Evolutionary conservation across 2,797 vertebrate genomes (phyloP), one percentile per base, ranked within the genome.

Genomic region (Chrysocyon brachyurus): DNA sequence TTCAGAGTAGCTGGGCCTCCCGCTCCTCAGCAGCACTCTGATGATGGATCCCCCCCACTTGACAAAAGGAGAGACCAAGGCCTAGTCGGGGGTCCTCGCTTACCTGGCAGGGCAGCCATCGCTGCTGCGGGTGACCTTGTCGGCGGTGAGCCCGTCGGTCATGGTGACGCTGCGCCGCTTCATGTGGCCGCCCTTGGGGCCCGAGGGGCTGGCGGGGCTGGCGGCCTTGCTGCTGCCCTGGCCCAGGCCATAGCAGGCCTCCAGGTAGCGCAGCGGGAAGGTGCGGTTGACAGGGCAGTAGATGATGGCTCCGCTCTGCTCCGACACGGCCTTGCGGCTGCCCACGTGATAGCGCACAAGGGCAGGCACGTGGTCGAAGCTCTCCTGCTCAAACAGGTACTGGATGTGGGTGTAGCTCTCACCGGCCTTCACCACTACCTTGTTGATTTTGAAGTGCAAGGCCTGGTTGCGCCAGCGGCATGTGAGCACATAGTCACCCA

Each of bases 141-240:
- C 99, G 0, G 99, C 98, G 0, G 99, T 99, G 97, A 99, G 98
- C 3, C 99, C 99, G 0, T 99, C 99, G 0, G 99, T 99, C 99
- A 99, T 99, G 97, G 99, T 99, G 98, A 99, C 99, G 52, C 99
- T 99, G 93, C 99, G 98, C 68, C 99, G 99, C 98, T 99, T 99
- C 98, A 99, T 99, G 98, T 99, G 99, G 0, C 99, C 99, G 59
- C 99, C 99, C 97, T 99, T 99, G 98, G 99, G 99, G 79, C 98
- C 98, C 56, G 99, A 98, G 0, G 99, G 99, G 54, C 99, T 99
- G 98, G 99, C 99, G 21, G 99, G 81, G 7, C 99, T 98, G 73
- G 99, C 98, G 0, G 99, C 99, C 96, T 99, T 99, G 94, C 96
- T 4, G 0, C 95, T 1, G 81, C 99, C 98, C 0, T 98, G 99